phyloP scores from a whole-genome alignment of 2,113 vertebrate species.

The Silurus asotus region DNA sequence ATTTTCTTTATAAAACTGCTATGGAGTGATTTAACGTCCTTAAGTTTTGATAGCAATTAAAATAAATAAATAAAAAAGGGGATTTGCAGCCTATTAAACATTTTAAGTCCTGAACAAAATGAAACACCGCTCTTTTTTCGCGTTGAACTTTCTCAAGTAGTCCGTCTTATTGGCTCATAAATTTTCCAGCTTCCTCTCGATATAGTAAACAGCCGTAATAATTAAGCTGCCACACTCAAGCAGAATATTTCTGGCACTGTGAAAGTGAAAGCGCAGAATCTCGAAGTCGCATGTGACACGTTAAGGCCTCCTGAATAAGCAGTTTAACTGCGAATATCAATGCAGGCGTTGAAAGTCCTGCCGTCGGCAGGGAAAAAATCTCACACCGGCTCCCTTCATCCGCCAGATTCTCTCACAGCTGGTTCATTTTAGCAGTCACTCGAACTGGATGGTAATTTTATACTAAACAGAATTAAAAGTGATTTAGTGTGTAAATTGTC shows the following conservation, averaged over 20 bases:
- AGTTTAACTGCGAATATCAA: slow-evolving; percentile 60
- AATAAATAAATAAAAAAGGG: slow-evolving; percentile 5
- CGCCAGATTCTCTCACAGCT: slow-evolving; percentile 68
- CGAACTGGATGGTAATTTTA: slow-evolving; percentile 73
- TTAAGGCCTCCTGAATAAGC: slow-evolving; percentile 40
- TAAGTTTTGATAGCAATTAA: background rate
- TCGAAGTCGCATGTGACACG: slow-evolving; percentile 22
- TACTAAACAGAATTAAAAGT: slow-evolving; percentile 75
- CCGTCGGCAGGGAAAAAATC: slow-evolving; percentile 67
- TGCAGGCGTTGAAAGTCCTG: slow-evolving; percentile 70
- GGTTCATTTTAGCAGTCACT: slow-evolving; percentile 74
- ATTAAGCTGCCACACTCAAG: slow-evolving; percentile 36
- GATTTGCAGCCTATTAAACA: background rate
- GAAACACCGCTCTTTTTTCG: background rate
- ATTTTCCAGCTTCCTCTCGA: slow-evolving; percentile 41
- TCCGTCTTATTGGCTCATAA: slow-evolving; percentile 31
- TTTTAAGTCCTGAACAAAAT: background rate
- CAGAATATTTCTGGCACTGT: background rate
- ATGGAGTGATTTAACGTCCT: background rate
- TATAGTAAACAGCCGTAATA: slow-evolving; percentile 42
- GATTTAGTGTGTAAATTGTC: slow-evolving; percentile 75
- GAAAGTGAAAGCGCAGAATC: slow-evolving; percentile 9
- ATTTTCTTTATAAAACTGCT: slow-evolving; percentile 23
- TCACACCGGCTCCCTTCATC: slow-evolving; percentile 70
- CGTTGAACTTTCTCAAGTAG: background rate